These are phyloP conservation scores for Adelosebastes latens DNA, from an alignment of 2,797 vertebrate genomes.

Conservation along the genomic window DNA sequence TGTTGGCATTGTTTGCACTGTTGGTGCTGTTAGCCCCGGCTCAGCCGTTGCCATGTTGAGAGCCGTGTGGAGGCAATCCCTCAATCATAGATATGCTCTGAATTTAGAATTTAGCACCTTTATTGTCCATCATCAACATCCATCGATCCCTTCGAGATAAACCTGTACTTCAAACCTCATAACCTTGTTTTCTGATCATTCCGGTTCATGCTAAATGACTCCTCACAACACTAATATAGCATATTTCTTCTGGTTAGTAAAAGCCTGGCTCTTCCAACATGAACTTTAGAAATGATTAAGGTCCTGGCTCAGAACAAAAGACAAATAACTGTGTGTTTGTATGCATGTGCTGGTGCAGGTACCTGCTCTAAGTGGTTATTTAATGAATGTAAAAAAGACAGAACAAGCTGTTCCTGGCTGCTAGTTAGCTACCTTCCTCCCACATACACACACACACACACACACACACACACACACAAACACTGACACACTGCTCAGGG, in stretches of 20 bases:
- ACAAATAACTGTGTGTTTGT: not conserved
- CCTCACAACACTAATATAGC: not conserved
- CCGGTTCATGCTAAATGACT: not conserved
- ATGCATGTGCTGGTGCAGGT: slow-evolving; percentile 37
- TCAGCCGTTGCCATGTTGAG: not conserved
- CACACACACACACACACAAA: not conserved
- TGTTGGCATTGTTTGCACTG: not conserved
- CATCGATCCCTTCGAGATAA: not conserved
- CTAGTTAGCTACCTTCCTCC: slow-evolving; percentile 51
- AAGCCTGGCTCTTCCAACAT: not conserved
- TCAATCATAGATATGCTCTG: not conserved
- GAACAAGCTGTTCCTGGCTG: slow-evolving; percentile 59
- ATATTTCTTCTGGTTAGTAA: not conserved
- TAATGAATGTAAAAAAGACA: slow-evolving; percentile 45
- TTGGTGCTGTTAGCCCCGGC: not conserved
- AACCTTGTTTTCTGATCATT: not conserved
- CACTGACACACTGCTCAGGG: not conserved
- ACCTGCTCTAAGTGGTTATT: slow-evolving; percentile 41
- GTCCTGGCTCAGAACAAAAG: not conserved
- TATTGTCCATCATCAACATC: not conserved
- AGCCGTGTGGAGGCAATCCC: not conserved
- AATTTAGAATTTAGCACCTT: not conserved
- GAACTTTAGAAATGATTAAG: slow-evolving; percentile 5
- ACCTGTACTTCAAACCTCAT: not conserved
- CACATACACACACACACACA: slow-evolving; percentile 21